These are phyloP conservation scores for Caenorhabditis remanei DNA, from an alignment of 1,140 invertebrate genomes.

Conservation along the genomic window DNA sequence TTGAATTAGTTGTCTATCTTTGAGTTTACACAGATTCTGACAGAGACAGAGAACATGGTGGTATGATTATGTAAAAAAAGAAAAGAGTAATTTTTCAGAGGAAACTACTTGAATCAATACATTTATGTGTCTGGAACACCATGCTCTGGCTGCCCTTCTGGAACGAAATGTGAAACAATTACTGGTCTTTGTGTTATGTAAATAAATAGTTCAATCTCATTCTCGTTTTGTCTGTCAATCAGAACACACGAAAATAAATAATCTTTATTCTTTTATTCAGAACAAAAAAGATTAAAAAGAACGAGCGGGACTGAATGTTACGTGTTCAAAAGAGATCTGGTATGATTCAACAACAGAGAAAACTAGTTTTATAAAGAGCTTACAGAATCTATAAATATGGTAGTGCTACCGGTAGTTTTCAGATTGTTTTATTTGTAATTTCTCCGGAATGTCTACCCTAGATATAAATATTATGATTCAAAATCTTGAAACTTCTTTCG, in stretches of 20 bases:
- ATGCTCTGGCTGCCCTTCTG: constrained; percentile 19
- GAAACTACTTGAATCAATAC: constrained; percentile 19
- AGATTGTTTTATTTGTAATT: too few relatives aligned
- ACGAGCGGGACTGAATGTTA: background rate
- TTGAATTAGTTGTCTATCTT: background rate
- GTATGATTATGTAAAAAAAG: background rate
- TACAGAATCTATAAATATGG: background rate
- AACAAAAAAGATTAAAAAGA: background rate
- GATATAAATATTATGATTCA: too few relatives aligned
- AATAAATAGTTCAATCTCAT: background rate
- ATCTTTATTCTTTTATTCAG: background rate
- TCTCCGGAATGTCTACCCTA: too few relatives aligned
- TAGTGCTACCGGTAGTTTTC: too few relatives aligned
- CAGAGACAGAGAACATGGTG: background rate
- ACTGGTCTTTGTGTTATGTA: constrained; percentile 19
- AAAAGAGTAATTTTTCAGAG: constrained; percentile 1
- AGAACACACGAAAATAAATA: background rate
- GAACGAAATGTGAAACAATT: background rate
- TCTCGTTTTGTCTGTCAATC: background rate
- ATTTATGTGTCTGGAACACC: constrained; percentile 11
- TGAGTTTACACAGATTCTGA: background rate
- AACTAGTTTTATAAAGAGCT: background rate
- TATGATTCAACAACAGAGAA: background rate
- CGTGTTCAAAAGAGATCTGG: background rate
- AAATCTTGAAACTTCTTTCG: background rate